phyloP scores from a whole-genome alignment of 2,888 invertebrate species.

The Ectemnius lituratus region DNA sequence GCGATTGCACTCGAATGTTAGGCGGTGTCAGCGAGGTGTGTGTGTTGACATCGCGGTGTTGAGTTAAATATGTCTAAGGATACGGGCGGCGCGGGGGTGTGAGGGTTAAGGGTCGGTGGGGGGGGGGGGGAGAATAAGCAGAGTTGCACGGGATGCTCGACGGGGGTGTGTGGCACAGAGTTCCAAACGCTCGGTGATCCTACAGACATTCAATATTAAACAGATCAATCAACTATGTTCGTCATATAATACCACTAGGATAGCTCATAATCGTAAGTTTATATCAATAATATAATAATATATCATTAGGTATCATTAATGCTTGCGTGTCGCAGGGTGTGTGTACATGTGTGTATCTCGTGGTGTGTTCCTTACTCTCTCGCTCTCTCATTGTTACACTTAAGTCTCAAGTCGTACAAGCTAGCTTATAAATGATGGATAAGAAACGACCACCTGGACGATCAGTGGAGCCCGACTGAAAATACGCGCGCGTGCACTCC shows the following conservation, averaged over 20 bases:
- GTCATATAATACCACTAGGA: slow-evolving; percentile 77
- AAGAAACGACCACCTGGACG: slow-evolving; percentile 76
- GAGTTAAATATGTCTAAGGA: slow-evolving; percentile 21
- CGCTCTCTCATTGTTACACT: slow-evolving; percentile 66
- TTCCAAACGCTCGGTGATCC: slow-evolving; percentile 78
- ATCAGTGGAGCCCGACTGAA: slow-evolving; percentile 31
- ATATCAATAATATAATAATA: slow-evolving; percentile 77
- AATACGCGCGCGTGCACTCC: no score
- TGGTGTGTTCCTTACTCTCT: slow-evolving; percentile 44
- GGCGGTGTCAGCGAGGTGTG: slow-evolving; percentile 9
- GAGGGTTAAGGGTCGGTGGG: slow-evolving; percentile 23
- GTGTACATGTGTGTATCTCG: slow-evolving; percentile 57
- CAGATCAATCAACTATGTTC: slow-evolving; percentile 77
- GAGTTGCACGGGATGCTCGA: slow-evolving; percentile 62
- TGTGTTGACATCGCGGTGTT: neutral
- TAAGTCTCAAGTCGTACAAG: slow-evolving; percentile 72
- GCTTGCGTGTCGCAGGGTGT: slow-evolving; percentile 61
- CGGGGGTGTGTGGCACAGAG: slow-evolving; percentile 75
- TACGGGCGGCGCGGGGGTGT: slow-evolving; percentile 45
- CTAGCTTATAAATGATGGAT: slow-evolving; percentile 78
- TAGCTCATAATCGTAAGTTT: slow-evolving; percentile 76
- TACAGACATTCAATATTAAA: slow-evolving; percentile 78
- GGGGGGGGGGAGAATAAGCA: slow-evolving; percentile 16
- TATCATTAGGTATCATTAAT: slow-evolving; percentile 75
- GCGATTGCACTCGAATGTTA: slow-evolving; percentile 1